Evolutionary conservation across 2,113 vertebrate genomes (phyloP).

Genomic region (Takifugu bimaculatus): DNA sequence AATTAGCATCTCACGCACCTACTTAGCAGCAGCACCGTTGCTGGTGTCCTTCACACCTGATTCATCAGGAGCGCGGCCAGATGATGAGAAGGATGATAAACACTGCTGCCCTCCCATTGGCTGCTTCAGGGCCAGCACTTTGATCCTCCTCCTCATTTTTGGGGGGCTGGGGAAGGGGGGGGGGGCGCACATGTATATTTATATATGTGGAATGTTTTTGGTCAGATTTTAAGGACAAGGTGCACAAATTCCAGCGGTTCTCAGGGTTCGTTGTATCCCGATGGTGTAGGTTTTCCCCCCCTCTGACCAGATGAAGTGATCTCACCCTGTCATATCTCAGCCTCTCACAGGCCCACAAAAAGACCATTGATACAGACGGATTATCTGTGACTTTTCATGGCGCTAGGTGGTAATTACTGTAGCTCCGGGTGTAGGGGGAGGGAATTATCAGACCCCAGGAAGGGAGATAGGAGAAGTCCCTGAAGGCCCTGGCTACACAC

Average conservation of each 20-base stretch:
- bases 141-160: conserved; percentile 64
- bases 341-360: conserved; percentile 32
- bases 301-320: conserved; percentile 43
- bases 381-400: conserved; percentile 36
- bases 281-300: not conserved
- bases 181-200: conserved; percentile 35
- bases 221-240: conserved; percentile 18
- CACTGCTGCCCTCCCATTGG: conserved; percentile 51
- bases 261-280: conserved; percentile 5
- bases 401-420: conserved; percentile 29
- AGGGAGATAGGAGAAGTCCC: conserved; percentile 57
- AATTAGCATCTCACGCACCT: conserved; percentile 43
- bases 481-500: conserved; percentile 21
- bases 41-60: conserved; percentile 53
- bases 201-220: conserved; percentile 7
- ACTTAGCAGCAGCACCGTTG: conserved; percentile 34
- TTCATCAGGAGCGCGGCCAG: conserved; percentile 55
- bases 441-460: conserved; percentile 54
- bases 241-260: conserved; percentile 20
- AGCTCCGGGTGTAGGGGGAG: conserved; percentile 38
- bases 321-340: conserved; percentile 55
- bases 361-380: conserved; percentile 25
- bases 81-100: conserved; percentile 59
- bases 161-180: conserved; percentile 3
- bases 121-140: conserved; percentile 52